These are phyloP conservation scores for Crioceris asparagi DNA, from an alignment of 2,888 invertebrate genomes.

Conservation along the genomic window DNA sequence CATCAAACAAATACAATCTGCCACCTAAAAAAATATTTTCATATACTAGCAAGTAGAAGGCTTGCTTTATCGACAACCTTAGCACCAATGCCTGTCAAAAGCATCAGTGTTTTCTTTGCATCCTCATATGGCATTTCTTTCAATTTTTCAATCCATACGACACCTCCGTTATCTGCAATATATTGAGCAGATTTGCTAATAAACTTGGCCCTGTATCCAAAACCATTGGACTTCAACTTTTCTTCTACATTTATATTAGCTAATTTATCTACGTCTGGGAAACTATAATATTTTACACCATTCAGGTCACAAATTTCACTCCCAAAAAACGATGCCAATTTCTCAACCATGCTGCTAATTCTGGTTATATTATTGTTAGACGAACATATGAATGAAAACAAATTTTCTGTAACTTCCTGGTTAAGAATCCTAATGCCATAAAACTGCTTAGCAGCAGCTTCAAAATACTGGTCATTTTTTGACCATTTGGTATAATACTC, in stretches of 20 bases:
- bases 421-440: constrained; percentile 81
- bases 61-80: constrained; percentile 52
- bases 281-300: constrained; percentile 57
- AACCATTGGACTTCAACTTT: constrained; percentile 60
- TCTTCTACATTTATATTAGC: constrained; percentile 53
- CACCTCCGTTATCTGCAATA: constrained; percentile 56
- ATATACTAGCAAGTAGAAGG: constrained; percentile 1
- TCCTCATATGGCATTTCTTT: constrained; percentile 57
- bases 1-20: constrained; percentile 97
- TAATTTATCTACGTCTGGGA: constrained; percentile 65
- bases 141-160: constrained; percentile 61
- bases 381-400: constrained; percentile 94
- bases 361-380: constrained; percentile 92
- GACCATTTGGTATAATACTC: constrained; percentile 69
- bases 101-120: constrained; percentile 63
- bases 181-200: constrained; percentile 61
- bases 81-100: constrained; percentile 81
- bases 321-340: constrained; percentile 74
- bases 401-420: constrained; percentile 86
- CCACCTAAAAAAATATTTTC: constrained; percentile 65
- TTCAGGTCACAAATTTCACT: constrained; percentile 57
- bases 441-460: constrained; percentile 53
- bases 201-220: constrained; percentile 83
- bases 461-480: constrained; percentile 61
- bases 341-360: constrained; percentile 85